phyloP scores from a whole-genome alignment of 2,113 vertebrate genomes.

The Hirundichthys speculiger region DNA sequence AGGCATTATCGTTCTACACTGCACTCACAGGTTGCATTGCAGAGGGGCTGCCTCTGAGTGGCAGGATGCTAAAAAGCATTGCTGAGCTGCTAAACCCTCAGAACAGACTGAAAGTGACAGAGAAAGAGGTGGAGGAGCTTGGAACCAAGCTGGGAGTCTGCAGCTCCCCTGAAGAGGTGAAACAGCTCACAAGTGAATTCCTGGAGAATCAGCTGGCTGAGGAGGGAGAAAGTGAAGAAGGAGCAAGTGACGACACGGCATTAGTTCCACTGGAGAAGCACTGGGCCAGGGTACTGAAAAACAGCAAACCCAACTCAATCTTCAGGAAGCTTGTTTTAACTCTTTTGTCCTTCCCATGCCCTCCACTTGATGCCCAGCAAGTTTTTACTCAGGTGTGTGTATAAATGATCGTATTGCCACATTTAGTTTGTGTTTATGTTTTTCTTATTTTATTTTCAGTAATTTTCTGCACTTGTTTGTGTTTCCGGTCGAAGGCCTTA shows the following conservation, averaged over 20 bases:
- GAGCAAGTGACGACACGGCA: background rate
- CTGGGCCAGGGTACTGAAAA: conserved; percentile 68
- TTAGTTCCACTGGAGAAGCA: conserved; percentile 58
- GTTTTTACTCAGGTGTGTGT: conserved; percentile 73
- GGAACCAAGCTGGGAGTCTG: conserved; percentile 68
- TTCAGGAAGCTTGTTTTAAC: conserved; percentile 78
- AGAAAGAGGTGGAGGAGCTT: conserved; percentile 58
- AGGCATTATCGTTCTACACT: conserved; percentile 69
- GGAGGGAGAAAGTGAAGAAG: conserved; percentile 23
- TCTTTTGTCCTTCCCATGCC: conserved; percentile 75
- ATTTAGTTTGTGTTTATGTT: background rate
- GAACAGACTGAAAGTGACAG: conserved; percentile 50
- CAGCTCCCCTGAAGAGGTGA: conserved; percentile 44
- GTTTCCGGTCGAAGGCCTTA: conserved; percentile 57
- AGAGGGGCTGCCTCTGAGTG: conserved; percentile 64
- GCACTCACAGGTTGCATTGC: conserved; percentile 62
- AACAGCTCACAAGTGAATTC: conserved; percentile 70
- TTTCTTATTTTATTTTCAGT: background rate
- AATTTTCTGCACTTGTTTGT: background rate
- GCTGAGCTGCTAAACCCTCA: conserved; percentile 70
- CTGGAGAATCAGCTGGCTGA: conserved; percentile 62
- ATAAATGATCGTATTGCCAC: background rate
- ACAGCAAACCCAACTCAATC: conserved; percentile 42
- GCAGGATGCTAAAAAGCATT: conserved; percentile 53
- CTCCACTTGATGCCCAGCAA: conserved; percentile 63